Percentiles rank a stretch among this genome's conserved stretches.
Conservation (phyloP, 2,797 vertebrate species). For the Diplodus puntazzo region DNA sequence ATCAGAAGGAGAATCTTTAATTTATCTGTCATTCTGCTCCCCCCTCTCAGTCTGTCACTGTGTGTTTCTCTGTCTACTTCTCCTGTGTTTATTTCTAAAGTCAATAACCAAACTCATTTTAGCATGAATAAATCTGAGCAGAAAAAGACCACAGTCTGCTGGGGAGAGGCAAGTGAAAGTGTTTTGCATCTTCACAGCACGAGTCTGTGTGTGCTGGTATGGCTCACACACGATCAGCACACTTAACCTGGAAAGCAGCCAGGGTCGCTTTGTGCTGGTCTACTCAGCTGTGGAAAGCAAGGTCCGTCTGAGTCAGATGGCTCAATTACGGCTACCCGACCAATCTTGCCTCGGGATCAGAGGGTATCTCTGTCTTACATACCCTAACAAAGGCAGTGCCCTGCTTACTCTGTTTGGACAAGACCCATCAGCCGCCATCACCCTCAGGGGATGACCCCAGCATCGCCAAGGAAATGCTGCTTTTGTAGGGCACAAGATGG, state of each 20-base stretch:
- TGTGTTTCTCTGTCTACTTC: constrained; percentile 22
- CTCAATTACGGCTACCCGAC: constrained; percentile 68
- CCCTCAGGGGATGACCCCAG: constrained; percentile 47
- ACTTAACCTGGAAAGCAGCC: constrained; percentile 73
- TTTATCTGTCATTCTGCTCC: constrained; percentile 30
- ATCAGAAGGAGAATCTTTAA: constrained; percentile 43
- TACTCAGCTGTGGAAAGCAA: constrained; percentile 70
- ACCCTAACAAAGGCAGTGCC: constrained; percentile 45
- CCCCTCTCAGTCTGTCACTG: neutral
- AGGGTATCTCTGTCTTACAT: constrained; percentile 53
- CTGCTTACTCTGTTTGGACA: constrained; percentile 57
- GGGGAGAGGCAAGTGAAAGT: constrained; percentile 46
- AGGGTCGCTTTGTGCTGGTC: constrained; percentile 72
- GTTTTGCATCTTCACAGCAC: constrained; percentile 62
- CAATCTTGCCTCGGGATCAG: constrained; percentile 53
- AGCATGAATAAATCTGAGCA: constrained; percentile 25
- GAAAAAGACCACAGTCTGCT: constrained; percentile 29
- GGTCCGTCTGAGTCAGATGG: constrained; percentile 65
- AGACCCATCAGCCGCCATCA: constrained; percentile 38
- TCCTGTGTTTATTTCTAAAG: constrained; percentile 36
- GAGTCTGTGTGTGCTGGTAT: constrained; percentile 55
- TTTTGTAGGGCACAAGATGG: constrained; percentile 26
- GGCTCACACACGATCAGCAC: constrained; percentile 44
- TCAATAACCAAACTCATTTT: constrained; percentile 32
- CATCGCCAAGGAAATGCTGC: constrained; percentile 28